A percentile compares a stretch with the other conserved stretches of the same genome.
Conservation (phyloP, 2,888 invertebrate genomes). For the Hemistola chrysoprasaria region DNA sequence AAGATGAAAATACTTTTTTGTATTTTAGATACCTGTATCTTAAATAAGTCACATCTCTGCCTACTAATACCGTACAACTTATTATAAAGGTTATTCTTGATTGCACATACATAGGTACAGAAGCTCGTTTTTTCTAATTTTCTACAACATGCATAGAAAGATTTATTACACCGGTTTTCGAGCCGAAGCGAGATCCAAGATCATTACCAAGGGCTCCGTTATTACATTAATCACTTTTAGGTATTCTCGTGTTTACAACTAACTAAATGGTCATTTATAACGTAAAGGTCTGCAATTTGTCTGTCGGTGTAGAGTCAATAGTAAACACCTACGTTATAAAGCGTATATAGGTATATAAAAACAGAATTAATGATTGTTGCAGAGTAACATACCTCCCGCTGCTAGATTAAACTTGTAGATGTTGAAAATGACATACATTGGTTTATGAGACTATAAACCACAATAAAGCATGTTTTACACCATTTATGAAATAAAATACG, state of each 20-base stretch:
- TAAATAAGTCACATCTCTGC: too few species aligned
- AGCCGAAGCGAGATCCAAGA: conserved; percentile 55
- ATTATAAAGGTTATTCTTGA: background rate
- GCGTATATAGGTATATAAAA: too few species aligned
- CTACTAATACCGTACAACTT: too few species aligned
- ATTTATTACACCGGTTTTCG: conserved; percentile 59
- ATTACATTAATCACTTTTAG: conserved; percentile 56
- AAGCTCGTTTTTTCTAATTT: conserved; percentile 20
- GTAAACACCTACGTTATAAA: conserved; percentile 20
- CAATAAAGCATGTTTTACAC: too few species aligned
- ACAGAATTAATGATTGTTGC: too few species aligned
- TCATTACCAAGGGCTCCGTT: conserved; percentile 57
- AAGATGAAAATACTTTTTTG: too few species aligned
- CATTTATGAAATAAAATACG: too few species aligned
- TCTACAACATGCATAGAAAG: conserved; percentile 32
- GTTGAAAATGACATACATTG: too few species aligned
- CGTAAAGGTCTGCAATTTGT: conserved; percentile 40
- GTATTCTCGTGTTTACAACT: conserved; percentile 50
- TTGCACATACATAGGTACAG: conserved; percentile 35
- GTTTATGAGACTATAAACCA: too few species aligned
- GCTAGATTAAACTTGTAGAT: too few species aligned
- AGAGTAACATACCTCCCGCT: too few species aligned
- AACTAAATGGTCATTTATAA: conserved; percentile 47
- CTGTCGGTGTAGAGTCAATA: conserved; percentile 24
- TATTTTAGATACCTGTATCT: too few species aligned